Evolutionary conservation across 2,113 vertebrate species (phyloP), one percentile per base, ranked within the genome.

Genomic region (Osmerus mordax): DNA sequence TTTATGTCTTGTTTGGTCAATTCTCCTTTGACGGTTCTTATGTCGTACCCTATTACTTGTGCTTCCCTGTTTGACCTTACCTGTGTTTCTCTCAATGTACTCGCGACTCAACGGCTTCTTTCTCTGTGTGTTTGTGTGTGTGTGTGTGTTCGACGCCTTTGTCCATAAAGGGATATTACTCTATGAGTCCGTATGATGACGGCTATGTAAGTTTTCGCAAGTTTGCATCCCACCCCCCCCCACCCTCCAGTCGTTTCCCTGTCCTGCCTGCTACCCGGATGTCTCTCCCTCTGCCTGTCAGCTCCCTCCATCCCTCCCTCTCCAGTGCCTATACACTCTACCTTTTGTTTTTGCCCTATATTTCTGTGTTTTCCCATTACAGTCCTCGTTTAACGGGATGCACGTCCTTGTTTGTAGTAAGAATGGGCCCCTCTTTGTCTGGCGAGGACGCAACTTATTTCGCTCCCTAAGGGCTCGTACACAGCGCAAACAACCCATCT

Each of bases 171-270:
- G 95, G 93, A 90, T 94, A 92, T 95, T 94, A 93, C 93, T 95
- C 92, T 94, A 90, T 95, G 93, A 94, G 92, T 91, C 93, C 93
- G 79, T 95, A 92, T 94, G 93, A 95, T 94, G 94, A 95, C 89
- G 94, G 88, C 92, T 95, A 95, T 96, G 95, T 97, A 96, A 97
- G 95, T 96, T 90, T 36, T 82, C 70, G 89, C 84, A 81, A 70
- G 78, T 88, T 91, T 89, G 85, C 81, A 91, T 91, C 87, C 89
- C 23, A 16, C 9, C 3, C 87, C 89, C 23, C 23, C 69, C 59
- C 79, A 87, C 53, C 67, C 25, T 64, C 70, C 29, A 67, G 61
- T 47, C 61, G 47, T 71, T 75, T 64, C 90, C 86, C 88, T 54
- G 59, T 77, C 19, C 41, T 54, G 51, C 41, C 8, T 3, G 25